These are phyloP conservation scores for Brachionus sp. DNA, from an alignment of 1,140 invertebrate genomes.

Conservation along the genomic window DNA sequence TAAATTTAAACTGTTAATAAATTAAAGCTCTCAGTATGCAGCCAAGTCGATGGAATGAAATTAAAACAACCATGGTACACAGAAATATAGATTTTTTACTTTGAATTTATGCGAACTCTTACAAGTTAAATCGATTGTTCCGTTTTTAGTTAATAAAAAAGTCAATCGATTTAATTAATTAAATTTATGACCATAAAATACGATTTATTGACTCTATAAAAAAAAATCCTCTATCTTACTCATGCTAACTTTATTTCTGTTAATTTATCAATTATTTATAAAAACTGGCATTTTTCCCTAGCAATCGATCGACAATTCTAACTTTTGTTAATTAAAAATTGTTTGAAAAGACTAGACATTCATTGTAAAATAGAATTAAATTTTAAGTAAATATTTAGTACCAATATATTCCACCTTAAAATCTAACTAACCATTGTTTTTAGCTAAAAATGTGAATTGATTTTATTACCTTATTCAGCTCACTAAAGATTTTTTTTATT, in stretches of 20 bases:
- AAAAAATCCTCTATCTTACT: neutral
- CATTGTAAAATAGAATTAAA: neutral
- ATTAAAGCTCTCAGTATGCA: neutral
- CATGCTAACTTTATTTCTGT: neutral
- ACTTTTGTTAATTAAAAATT: neutral
- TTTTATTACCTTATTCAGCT: no score
- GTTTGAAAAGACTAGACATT: conserved; percentile 26
- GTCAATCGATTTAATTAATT: neutral
- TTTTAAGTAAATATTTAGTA: neutral
- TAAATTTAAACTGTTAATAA: neutral
- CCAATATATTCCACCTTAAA: neutral
- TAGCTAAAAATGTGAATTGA: no score
- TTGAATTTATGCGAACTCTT: neutral
- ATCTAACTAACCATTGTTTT: neutral
- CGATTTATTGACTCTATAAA: neutral
- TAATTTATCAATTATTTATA: neutral
- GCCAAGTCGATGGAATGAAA: neutral
- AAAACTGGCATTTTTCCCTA: neutral
- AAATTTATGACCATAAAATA: neutral
- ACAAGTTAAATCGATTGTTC: neutral
- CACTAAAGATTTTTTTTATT: no score
- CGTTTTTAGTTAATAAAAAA: neutral
- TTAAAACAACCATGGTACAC: neutral
- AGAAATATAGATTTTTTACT: neutral
- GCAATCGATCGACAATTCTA: neutral